Base-by-base conservation (phyloP, 2,797 vertebrate species). In the Neosalanx taihuensis region DNA sequence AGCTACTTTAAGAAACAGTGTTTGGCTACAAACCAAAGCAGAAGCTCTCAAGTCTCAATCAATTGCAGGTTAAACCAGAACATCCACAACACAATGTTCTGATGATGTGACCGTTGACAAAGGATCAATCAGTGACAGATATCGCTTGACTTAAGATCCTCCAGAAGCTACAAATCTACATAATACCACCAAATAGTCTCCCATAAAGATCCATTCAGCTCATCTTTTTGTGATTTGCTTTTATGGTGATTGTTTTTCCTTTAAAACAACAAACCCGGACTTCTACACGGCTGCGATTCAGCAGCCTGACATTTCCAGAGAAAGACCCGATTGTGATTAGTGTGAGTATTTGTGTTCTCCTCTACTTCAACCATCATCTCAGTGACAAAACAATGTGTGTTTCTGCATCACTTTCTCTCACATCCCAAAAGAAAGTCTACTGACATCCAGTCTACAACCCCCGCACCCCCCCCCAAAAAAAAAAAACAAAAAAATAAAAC, bases 311-410 rank as follows among this genome's bases (percentile, higher is more conserved):
- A 79, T 77, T 75, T 82, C 68, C 64, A 13, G 67, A 69, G 73
- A 67, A 71, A 59, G 58, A 70, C 49, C 82, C 58, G 73, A 71
- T 72, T 75, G 31, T 29, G 78, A 83, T 85, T 78, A 83, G 70
- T 4, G 72, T 73, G 61, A 51, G 17, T 15, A 35, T 60, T 58
- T 84, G 81, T 83, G 81, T 82, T 74, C 30, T 64, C 37, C 73
- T 71, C 30, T 62, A 59, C 51, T 78, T 85, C 74, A 78, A 26
- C 82, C 76, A 81, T 81, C 75, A 67, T 65, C 76, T 13, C 56
- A 79, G 79, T 76, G 75, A 81, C 77, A 81, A 15, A 79, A 76
- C 70, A 53, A 76, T 76, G 23, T 66, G 64, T 61, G 82, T 80
- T 61, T 51, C 49, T 10, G 6, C 76, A 9, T 17, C 20, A 17